Conservation (phyloP, 1,140 invertebrate species). For the Ridgeia piscesae region DNA sequence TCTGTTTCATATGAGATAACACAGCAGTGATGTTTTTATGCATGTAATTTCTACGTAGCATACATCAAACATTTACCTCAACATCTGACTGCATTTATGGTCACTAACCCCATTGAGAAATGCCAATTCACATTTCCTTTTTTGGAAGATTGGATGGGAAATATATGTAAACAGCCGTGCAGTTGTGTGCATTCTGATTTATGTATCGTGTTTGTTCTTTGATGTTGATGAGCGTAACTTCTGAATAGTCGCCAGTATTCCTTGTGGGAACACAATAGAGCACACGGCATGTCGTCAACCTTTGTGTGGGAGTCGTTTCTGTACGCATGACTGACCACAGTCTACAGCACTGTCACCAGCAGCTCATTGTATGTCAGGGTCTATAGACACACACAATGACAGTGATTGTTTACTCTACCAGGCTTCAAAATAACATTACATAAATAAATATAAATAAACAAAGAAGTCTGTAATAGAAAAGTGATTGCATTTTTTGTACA, state of each 20-base stretch:
- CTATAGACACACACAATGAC: background rate
- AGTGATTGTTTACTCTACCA: background rate
- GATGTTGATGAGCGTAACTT: background rate
- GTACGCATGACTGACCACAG: background rate
- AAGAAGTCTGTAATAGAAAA: background rate
- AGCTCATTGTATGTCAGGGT: background rate
- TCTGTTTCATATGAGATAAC: background rate
- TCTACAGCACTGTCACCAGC: background rate
- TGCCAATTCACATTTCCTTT: background rate
- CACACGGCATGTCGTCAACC: background rate
- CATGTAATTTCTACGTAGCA: background rate
- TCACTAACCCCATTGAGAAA: background rate
- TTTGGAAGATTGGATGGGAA: background rate
- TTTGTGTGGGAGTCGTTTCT: background rate
- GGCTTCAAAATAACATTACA: background rate
- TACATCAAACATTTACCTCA: background rate
- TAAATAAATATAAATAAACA: background rate
- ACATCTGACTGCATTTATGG: background rate
- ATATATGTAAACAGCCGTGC: background rate
- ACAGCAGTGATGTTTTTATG: conserved; percentile 1
- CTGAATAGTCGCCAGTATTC: background rate
- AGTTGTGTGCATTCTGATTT: background rate
- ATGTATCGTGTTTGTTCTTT: background rate
- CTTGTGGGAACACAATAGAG: background rate
- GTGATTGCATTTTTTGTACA: background rate